These are phyloP conservation scores for Drosophila macrospina DNA, from an alignment of 2,888 invertebrate species.

Conservation along the genomic window DNA sequence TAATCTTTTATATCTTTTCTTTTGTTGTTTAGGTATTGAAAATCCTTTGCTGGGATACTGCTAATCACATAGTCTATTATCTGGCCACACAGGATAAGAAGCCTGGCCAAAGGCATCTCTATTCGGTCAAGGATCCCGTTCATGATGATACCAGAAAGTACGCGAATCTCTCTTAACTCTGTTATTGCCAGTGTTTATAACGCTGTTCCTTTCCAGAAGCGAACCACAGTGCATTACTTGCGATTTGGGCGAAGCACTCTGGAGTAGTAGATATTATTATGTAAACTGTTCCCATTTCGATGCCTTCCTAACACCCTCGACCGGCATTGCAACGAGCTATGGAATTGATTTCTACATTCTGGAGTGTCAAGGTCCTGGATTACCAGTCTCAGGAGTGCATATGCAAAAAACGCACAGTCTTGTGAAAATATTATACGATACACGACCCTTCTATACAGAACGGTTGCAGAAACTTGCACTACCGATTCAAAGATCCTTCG, in stretches of 20 bases:
- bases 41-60: conserved; percentile 94
- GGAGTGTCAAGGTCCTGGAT: conserved; percentile 96
- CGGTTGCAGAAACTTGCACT: conserved; percentile 91
- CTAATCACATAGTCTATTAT: conserved; percentile 92
- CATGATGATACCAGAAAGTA: conserved; percentile 89
- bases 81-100: conserved; percentile 92
- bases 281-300: conserved; percentile 95
- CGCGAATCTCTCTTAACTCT: not conserved
- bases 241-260: conserved; percentile 90
- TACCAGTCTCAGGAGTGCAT: conserved; percentile 93
- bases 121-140: conserved; percentile 91
- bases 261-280: conserved; percentile 92
- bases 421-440: conserved; percentile 91
- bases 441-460: conserved; percentile 88
- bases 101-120: conserved; percentile 95
- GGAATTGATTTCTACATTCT: conserved; percentile 89
- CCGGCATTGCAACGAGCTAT: conserved; percentile 83
- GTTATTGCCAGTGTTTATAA: not conserved
- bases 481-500: conserved; percentile 92
- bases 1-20: not conserved
- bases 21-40: conserved; percentile 85
- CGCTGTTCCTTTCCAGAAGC: conserved; percentile 77
- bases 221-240: conserved; percentile 95
- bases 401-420: conserved; percentile 91
- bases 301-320: conserved; percentile 89